These are phyloP conservation scores for Pseudolaguvia tuberculata DNA, from an alignment of 2,113 vertebrate species.

Conservation along the genomic window DNA sequence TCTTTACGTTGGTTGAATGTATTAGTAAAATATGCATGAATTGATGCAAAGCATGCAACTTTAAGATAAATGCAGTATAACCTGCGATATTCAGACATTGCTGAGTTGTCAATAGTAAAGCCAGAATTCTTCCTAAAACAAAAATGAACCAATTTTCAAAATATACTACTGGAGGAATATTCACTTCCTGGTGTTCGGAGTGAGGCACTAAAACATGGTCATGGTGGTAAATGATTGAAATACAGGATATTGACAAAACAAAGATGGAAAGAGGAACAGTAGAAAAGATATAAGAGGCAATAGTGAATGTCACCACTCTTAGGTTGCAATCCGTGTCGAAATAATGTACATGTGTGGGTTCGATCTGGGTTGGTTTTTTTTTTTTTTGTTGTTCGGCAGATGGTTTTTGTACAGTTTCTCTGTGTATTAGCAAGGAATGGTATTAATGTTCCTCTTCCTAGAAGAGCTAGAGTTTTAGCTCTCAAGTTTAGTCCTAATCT, in stretches of 20 bases:
- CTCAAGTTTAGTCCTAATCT: slow-evolving; percentile 35
- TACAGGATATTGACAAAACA: slow-evolving; percentile 8
- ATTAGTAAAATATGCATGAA: slow-evolving; percentile 4
- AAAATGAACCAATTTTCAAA: not conserved
- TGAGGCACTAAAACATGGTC: slow-evolving; percentile 6
- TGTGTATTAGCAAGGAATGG: slow-evolving; percentile 20
- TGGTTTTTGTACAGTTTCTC: slow-evolving; percentile 7
- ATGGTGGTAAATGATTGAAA: slow-evolving; percentile 20
- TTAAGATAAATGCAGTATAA: not conserved
- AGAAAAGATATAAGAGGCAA: slow-evolving; percentile 9
- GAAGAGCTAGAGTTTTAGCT: slow-evolving; percentile 14
- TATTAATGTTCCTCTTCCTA: slow-evolving; percentile 15
- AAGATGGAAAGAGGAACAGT: slow-evolving; percentile 10
- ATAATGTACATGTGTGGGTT: not conserved
- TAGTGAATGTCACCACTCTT: slow-evolving; percentile 19
- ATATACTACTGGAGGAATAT: slow-evolving; percentile 2
- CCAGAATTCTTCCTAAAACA: not conserved
- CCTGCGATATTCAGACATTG: not conserved
- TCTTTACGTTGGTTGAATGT: not conserved
- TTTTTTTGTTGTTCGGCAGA: not conserved
- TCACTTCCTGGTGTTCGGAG: not conserved
- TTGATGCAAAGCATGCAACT: not conserved
- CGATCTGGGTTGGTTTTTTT: not conserved
- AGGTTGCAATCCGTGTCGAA: not conserved
- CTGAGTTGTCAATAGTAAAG: not conserved